Conservation (phyloP, 2,113 vertebrate genomes). For the Lepisosteus oculatus region DNA sequence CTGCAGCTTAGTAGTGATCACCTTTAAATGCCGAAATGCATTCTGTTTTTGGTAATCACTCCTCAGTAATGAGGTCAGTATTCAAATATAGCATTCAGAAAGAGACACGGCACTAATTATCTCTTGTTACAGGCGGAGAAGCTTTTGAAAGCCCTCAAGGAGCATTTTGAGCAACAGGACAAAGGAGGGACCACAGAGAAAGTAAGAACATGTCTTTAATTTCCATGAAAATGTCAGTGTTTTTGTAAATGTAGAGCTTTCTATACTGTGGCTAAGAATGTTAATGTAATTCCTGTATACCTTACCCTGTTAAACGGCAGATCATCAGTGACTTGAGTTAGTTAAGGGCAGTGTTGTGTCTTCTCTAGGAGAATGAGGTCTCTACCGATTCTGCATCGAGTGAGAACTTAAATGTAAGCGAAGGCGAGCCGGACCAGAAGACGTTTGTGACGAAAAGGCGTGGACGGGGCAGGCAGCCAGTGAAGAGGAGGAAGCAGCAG, state of each 20-base stretch:
- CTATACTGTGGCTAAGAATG: no score
- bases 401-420: constrained; percentile 24
- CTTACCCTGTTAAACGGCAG: no score
- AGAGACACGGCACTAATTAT: no score
- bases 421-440: constrained; percentile 14
- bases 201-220: constrained; percentile 42
- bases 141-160: constrained; percentile 73
- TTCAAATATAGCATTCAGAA: no score
- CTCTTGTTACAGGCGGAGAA: constrained; percentile 71
- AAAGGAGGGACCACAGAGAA: constrained; percentile 30
- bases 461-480: constrained; percentile 40
- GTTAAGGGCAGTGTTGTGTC: neutral
- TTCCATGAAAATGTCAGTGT: no score
- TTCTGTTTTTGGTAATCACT: no score
- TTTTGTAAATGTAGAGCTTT: no score
- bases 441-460: constrained; percentile 61
- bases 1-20: no score
- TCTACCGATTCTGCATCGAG: neutral
- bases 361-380: constrained; percentile 19
- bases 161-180: constrained; percentile 54
- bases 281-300: no score
- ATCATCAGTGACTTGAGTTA: no score
- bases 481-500: constrained; percentile 37
- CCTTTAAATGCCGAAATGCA: no score
- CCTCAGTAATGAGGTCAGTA: no score